Conservation (phyloP, 2,797 vertebrate genomes). For the Pangasius larnaudii region DNA sequence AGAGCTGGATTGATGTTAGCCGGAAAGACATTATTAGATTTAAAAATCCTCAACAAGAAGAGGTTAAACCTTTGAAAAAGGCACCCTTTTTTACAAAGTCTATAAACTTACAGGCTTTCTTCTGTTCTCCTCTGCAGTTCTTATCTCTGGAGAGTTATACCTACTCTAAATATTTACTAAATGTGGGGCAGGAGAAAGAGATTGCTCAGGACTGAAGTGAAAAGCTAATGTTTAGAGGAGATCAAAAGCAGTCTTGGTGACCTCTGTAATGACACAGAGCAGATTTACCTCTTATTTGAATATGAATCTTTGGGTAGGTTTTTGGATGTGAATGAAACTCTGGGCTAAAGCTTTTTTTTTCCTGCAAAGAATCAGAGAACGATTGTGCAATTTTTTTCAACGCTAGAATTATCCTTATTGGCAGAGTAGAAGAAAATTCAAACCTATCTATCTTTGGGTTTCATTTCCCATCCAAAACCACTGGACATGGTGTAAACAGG, state of each 20-base stretch:
- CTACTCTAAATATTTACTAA: constrained; percentile 48
- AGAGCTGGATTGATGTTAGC: background rate
- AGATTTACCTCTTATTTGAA: constrained; percentile 52
- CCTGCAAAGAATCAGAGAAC: constrained; percentile 1
- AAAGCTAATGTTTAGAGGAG: constrained; percentile 20
- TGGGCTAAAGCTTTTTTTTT: background rate
- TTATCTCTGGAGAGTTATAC: constrained; percentile 41
- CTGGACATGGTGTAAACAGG: background rate
- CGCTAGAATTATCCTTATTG: background rate
- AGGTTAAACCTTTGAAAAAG: constrained; percentile 12
- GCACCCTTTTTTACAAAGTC: constrained; percentile 15
- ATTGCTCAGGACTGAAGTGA: background rate
- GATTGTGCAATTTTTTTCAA: background rate
- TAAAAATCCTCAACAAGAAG: background rate
- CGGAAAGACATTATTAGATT: background rate
- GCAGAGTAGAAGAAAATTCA: background rate
- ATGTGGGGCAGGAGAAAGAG: constrained; percentile 45
- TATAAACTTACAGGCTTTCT: constrained; percentile 27
- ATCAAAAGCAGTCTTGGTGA: constrained; percentile 29
- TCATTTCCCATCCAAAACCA: background rate
- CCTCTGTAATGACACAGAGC: constrained; percentile 16
- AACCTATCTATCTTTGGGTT: background rate
- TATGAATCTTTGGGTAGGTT: constrained; percentile 19
- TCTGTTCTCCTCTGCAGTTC: constrained; percentile 33
- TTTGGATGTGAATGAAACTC: constrained; percentile 12